Evolutionary conservation across 2,113 vertebrate genomes (phyloP), one percentile per base, ranked within the genome.

Genomic region (Brachypteracias leptosomus): DNA sequence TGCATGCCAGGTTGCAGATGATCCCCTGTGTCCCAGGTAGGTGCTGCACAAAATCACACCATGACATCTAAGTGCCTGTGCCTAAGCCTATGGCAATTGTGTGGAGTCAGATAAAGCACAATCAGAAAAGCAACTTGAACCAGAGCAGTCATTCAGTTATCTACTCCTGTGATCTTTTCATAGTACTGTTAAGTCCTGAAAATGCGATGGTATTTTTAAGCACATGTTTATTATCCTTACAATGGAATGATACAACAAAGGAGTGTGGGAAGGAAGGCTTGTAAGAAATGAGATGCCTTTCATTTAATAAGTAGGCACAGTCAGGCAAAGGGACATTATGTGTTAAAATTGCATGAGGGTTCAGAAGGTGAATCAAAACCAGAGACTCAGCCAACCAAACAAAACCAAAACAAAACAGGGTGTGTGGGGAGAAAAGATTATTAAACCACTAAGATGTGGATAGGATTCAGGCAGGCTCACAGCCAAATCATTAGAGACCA

Each of bases 61-160:
- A 13, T 28, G 77, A 63, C 0, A 0, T 38, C 70, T 65, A 28
- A 55, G 10, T 73, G n/a, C 36, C 42, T 7, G 4, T 42, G 26
- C 24, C 35, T 51, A 84, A 75, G 33, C 17, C 67, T 26, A 5
- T 81, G 35, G 25, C 33, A 59, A 55, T 63, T 92, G 16, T 87
- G 35, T 65, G 61, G 35, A 86, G 90, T 9, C 2, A 4, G 38
- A 67, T 46, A 88, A 92, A 89, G 16, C 16, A 72, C 55, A 67
- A 18, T 47, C 38, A 67, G 44, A 67, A 93, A 86, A 78, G 31
- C 47, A 52, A 72, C 57, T 31, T 19, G 7, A 78, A 90, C 11
- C 38, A 75, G 44, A 52, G 54, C 18, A 86, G 54, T 66, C 36
- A 83, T 93, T 86, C 36, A 63, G 6, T 84, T 93, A 85, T 35